Evolutionary conservation across 1,140 invertebrate genomes (phyloP), one percentile per base, ranked within the genome.

Genomic region (Drosophila sturtevanti): DNA sequence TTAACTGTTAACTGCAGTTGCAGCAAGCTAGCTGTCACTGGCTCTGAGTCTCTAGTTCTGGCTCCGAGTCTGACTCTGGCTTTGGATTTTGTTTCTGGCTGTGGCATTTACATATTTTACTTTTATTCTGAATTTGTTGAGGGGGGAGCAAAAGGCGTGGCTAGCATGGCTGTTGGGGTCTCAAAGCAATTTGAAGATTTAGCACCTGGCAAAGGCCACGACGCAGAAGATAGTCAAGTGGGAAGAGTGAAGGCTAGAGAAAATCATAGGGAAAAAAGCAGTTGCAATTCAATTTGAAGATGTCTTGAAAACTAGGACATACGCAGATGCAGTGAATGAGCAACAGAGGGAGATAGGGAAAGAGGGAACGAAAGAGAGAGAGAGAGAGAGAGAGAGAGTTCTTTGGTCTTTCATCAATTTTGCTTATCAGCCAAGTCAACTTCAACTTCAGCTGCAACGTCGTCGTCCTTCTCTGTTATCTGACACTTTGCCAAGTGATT

Each of bases 101-200:
- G 0, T 48, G 72, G 79, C 81, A 87, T 82, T 81, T 75, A 69
- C 77, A 86, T 85, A 76, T 79, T 87, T 79, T 68, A 75, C 64
- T 71, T 51, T 44, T 12, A 41, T 44, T 24, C 21, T 56, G 21
- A 6, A 24, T 6, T 16, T 55, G 12, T 21, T 54, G 27, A 7
- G 5, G 4, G 21, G 12, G n/a, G 21, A 34, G n/a, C 11, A 3
- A 18, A 60, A 59, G 24, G 52, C n/a, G 31, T n/a, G 18, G 1
- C 7, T 31, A 4, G 2, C 7, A 11, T 37, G 35, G 41, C 59
- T 35, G 18, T 48, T 37, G 54, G 18, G 70, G 70, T 75, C 79
- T 72, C 79, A 70, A 64, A 78, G 80, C 71, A 81, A 82, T 82
- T 82, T 81, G 27, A 76, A 87, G 76, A 76, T 81, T 81, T 81